Evolutionary conservation across 2,797 vertebrate genomes (phyloP).

Genomic region (Eurystomus glaucurus): DNA sequence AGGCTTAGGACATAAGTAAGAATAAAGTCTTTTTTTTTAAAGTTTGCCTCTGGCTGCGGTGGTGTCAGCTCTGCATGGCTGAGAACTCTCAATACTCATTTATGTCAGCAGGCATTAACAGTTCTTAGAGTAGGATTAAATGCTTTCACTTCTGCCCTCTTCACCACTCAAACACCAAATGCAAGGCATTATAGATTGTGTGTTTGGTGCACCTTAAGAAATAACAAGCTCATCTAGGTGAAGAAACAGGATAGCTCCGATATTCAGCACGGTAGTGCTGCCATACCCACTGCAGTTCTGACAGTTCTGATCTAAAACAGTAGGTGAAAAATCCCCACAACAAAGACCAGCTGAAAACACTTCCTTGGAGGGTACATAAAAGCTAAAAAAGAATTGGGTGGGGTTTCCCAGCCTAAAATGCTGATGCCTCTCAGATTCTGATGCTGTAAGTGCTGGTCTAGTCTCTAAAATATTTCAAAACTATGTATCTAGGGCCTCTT

Average conservation of each 20-base stretch:
- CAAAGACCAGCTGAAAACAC: background rate
- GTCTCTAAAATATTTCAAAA: background rate
- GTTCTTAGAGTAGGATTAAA: background rate
- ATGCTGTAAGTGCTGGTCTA: background rate
- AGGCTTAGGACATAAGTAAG: background rate
- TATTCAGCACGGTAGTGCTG: fast-evolving
- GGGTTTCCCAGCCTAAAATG: background rate
- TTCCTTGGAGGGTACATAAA: background rate
- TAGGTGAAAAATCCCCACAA: background rate
- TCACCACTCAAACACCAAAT: background rate
- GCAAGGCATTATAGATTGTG: background rate
- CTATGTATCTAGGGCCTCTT: background rate
- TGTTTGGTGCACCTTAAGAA: background rate
- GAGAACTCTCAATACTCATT: background rate
- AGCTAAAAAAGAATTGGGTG: background rate
- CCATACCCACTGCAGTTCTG: background rate
- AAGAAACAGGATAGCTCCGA: background rate
- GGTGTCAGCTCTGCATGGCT: background rate
- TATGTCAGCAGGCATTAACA: constrained; percentile 6
- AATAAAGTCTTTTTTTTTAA: background rate
- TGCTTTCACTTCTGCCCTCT: background rate
- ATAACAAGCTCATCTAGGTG: fast-evolving
- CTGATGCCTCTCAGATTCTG: background rate
- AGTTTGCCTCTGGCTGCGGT: background rate
- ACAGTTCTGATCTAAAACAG: background rate